Evolutionary conservation across 2,888 invertebrate genomes (phyloP).

Genomic region (Epsilonema sp.): DNA sequence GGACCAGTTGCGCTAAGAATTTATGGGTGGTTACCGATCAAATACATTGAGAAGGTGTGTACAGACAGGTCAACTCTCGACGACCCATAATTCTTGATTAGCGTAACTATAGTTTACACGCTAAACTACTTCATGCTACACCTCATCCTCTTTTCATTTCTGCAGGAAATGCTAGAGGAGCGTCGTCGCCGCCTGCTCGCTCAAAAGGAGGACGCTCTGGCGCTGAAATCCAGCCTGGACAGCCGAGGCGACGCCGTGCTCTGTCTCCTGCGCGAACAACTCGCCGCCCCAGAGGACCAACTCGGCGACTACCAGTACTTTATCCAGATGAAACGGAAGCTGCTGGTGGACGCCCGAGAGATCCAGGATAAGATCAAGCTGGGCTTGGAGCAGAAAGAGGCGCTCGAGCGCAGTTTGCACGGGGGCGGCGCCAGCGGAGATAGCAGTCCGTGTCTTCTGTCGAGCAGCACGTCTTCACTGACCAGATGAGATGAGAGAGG

Average conservation of each 20-base stretch:
- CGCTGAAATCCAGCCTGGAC: not conserved
- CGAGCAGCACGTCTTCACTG: too few relatives aligned
- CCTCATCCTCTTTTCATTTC: not conserved
- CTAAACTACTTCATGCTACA: too few relatives aligned
- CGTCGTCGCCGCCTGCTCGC: not conserved
- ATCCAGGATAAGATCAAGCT: not conserved
- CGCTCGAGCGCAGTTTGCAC: not conserved
- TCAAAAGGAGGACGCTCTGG: not conserved
- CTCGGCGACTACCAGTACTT: not conserved
- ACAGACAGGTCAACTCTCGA: too few relatives aligned
- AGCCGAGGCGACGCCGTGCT: not conserved
- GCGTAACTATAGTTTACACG: too few relatives aligned
- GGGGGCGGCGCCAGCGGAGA: too few relatives aligned
- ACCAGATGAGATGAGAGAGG: too few relatives aligned
- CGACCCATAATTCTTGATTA: too few relatives aligned
- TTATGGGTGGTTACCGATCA: too few relatives aligned
- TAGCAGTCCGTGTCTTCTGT: too few relatives aligned
- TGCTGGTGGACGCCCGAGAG: not conserved
- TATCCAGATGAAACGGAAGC: not conserved
- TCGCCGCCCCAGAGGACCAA: not conserved
- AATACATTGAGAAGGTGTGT: too few relatives aligned
- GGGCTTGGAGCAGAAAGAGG: not conserved
- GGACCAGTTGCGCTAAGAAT: too few relatives aligned
- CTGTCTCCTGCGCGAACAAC: not conserved
- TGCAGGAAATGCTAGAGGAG: constrained; percentile 1